These are phyloP conservation scores for Campylomormyrus numenius DNA, from an alignment of 2,113 vertebrate genomes.

Conservation along the genomic window DNA sequence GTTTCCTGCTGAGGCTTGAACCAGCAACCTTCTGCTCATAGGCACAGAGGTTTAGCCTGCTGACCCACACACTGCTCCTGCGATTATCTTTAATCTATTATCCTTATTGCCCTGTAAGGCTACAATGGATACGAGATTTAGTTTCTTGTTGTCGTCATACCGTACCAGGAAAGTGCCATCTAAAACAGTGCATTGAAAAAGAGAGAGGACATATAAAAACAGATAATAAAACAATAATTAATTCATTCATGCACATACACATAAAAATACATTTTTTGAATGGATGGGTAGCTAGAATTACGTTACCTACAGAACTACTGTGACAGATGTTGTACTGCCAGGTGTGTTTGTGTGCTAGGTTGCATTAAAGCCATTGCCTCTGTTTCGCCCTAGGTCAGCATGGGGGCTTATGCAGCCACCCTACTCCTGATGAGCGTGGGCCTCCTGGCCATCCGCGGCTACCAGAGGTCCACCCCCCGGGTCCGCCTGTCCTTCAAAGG, in stretches of 20 bases:
- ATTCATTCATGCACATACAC: too few relatives aligned
- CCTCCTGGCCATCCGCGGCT: slow-evolving; percentile 49
- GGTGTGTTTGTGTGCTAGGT: not conserved
- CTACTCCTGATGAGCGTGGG: slow-evolving; percentile 56
- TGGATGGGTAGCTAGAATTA: not conserved
- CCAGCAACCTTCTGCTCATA: not conserved
- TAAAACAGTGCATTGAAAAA: too few relatives aligned
- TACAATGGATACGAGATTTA: not conserved
- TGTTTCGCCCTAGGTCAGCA: slow-evolving; percentile 54
- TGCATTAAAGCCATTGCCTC: slow-evolving; percentile 35
- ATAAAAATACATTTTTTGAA: not conserved
- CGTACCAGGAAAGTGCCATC: too few relatives aligned
- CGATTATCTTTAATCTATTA: not conserved
- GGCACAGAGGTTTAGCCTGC: not conserved
- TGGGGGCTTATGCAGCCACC: slow-evolving; percentile 53
- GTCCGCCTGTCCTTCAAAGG: slow-evolving; percentile 68
- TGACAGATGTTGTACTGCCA: not conserved
- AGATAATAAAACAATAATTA: too few relatives aligned
- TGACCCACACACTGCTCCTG: not conserved
- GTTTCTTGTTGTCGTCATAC: too few relatives aligned
- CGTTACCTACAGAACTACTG: not conserved
- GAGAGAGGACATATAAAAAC: too few relatives aligned
- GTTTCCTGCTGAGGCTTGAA: not conserved
- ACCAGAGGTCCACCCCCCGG: slow-evolving; percentile 59
- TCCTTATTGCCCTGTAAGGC: not conserved